Evolutionary conservation across 2,113 vertebrate genomes (phyloP), one percentile per base, ranked within the genome.

Genomic region (Trogon surrucura): DNA sequence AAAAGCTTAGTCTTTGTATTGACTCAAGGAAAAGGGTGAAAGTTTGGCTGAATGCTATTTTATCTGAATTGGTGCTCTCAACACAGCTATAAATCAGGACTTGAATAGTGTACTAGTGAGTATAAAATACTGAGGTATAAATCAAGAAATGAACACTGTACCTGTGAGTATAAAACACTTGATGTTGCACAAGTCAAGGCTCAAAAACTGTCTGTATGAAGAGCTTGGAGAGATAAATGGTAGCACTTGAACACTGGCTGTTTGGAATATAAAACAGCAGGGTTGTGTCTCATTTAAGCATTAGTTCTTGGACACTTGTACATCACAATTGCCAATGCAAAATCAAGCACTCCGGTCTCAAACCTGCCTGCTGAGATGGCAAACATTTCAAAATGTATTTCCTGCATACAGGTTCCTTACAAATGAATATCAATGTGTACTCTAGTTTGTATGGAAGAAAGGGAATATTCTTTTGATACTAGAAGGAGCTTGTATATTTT

Each of bases 81-180:
- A 38, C 38, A 27, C 27, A 65, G 66, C 90, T 69, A 75, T 93
- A 95, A 97, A 97, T 96, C 90, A 94, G 80, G 41, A 48, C 60
- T 91, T 84, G 86, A 85, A 47, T 45, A 88, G 71, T 85, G 41
- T 89, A 62, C 71, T 50, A 60, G 88, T 73, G 83, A 89, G 57
- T 50, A 57, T 78, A 69, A 95, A 94, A 82, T 65, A 85, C 80
- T 86, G 73, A 89, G 72, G 80, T 69, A 96, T 95, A 97, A 96
- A 97, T 96, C 91, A 97, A 47, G 72, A 38, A 70, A 74, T 85
- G 69, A 89, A 25, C 79, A 88, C 74, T 91, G 80, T 93, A 95
- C 96, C 94, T 96, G 93, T 91, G 88, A 94, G 93, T 95, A 95
- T 95, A 97, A 96, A 95, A 95, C 81, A 86, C 80, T 95, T 74